phyloP scores from a whole-genome alignment of 2,888 invertebrate species.

The Glyphotaelius pellucidus region DNA sequence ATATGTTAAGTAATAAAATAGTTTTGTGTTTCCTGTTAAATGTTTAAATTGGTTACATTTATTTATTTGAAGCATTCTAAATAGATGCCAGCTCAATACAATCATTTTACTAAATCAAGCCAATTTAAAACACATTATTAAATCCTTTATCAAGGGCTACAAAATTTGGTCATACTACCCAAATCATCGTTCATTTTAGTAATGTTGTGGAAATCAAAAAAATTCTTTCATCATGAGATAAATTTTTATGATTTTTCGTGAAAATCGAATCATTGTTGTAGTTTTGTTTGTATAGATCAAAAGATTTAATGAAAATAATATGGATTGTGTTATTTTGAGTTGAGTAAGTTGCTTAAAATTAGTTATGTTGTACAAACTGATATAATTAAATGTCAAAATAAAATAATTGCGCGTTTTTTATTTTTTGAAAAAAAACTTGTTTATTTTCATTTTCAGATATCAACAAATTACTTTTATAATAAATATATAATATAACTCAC shows the following conservation, averaged over 20 bases:
- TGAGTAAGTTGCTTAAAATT: slow-evolving; percentile 9
- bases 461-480: too few species aligned
- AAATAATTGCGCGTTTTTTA: not conserved
- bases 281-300: slow-evolving; percentile 23
- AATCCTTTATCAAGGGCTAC: too few species aligned
- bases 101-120: too few species aligned
- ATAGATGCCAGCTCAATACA: not conserved
- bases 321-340: not conserved
- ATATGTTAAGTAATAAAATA: too few species aligned
- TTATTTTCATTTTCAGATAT: too few species aligned
- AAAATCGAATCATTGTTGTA: not conserved
- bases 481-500: too few species aligned
- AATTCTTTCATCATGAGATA: not conserved
- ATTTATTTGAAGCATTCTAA: too few species aligned
- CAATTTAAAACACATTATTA: too few species aligned
- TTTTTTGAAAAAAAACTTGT: not conserved
- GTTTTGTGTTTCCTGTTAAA: too few species aligned
- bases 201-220: not conserved
- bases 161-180: too few species aligned
- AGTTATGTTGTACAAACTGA: slow-evolving; percentile 14
- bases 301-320: not conserved
- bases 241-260: not conserved
- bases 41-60: too few species aligned
- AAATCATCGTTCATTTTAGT: not conserved
- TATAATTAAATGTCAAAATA: slow-evolving; percentile 2